Evolutionary conservation across 2,113 vertebrate species (phyloP).

Genomic region (Zosterops pallidus): DNA sequence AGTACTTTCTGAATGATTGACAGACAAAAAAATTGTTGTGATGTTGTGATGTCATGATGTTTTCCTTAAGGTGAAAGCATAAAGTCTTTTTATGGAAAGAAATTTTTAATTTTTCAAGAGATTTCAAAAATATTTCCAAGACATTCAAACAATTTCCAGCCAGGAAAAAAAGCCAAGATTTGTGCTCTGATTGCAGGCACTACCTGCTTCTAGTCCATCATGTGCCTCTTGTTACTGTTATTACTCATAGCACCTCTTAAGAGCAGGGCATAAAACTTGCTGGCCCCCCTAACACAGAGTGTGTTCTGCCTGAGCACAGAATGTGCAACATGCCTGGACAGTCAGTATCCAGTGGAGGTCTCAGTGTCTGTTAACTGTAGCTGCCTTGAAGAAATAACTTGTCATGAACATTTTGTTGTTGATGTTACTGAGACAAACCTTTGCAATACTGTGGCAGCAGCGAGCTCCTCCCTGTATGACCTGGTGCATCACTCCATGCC

Average conservation of each 20-base stretch:
- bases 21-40: background rate
- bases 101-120: background rate
- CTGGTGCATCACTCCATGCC: rapidly evolving
- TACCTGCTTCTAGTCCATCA: background rate
- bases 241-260: background rate
- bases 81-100: background rate
- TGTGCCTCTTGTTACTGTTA: background rate
- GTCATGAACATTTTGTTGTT: background rate
- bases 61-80: background rate
- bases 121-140: background rate
- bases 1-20: background rate
- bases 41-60: background rate
- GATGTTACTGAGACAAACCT: background rate
- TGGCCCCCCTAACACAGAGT: background rate
- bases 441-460: rapidly evolving
- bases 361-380: background rate
- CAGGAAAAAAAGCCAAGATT: background rate
- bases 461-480: background rate
- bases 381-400: background rate
- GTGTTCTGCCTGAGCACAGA: background rate
- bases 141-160: background rate
- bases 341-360: background rate
- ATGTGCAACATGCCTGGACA: background rate
- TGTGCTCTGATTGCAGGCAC: background rate
- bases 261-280: background rate